These are phyloP conservation scores for Cydia pomonella DNA, from an alignment of 1,140 invertebrate species.

Conservation along the genomic window DNA sequence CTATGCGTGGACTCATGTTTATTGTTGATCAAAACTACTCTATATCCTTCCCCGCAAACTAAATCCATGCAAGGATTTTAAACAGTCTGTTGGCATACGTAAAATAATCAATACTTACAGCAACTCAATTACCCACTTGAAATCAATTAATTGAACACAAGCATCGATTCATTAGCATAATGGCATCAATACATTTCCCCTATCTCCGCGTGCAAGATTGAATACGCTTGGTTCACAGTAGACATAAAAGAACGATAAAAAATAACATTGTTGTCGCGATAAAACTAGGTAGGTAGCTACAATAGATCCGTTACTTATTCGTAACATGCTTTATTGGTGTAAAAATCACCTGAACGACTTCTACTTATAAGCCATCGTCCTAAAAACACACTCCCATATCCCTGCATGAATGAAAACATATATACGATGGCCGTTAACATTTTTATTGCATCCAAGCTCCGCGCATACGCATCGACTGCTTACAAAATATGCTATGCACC, in stretches of 20 bases:
- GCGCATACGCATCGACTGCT: conserved; percentile 67
- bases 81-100: neutral
- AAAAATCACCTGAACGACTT: conserved; percentile 15
- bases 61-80: neutral
- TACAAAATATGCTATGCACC: conserved; percentile 78
- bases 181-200: conserved; percentile 41
- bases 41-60: too few species aligned
- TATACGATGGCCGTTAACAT: conserved; percentile 69
- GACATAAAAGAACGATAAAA: conserved; percentile 16
- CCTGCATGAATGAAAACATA: conserved; percentile 62
- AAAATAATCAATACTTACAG: conserved; percentile 9
- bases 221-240: conserved; percentile 13
- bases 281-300: neutral
- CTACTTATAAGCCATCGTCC: conserved; percentile 39
- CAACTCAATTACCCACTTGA: conserved; percentile 51
- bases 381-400: conserved; percentile 63
- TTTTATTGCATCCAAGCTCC: conserved; percentile 67
- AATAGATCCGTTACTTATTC: conserved; percentile 14
- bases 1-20: too few species aligned
- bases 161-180: conserved; percentile 49
- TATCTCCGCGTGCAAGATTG: conserved; percentile 18
- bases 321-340: conserved; percentile 12
- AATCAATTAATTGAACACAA: conserved; percentile 54
- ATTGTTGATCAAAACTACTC: too few species aligned
- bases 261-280: neutral